Percentiles rank a stretch among this genome's conserved stretches.
These are phyloP conservation scores for Steinernema hermaphroditum DNA, from an alignment of 2,888 invertebrate species.

Conservation along the genomic window DNA sequence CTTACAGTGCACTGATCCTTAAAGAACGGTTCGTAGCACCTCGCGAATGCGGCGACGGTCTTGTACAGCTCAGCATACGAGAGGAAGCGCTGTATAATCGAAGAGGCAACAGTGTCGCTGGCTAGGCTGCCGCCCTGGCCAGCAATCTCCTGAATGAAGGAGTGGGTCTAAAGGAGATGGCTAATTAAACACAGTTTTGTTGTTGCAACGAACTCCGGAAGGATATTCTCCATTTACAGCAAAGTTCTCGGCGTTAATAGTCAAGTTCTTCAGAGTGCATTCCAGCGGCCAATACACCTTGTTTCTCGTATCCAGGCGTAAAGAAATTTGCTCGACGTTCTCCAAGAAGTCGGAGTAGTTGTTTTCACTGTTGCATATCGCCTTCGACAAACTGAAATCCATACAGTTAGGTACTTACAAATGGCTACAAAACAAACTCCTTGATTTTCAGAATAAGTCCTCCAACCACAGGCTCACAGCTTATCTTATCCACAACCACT, in stretches of 20 bases:
- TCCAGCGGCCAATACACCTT: slow-evolving; percentile 30
- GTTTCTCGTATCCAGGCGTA: slow-evolving; percentile 25
- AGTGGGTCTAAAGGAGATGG: not conserved
- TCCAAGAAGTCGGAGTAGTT: not conserved
- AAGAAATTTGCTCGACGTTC: not conserved
- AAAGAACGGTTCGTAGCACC: slow-evolving; percentile 49
- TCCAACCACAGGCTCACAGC: slow-evolving; percentile 52
- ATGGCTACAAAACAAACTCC: slow-evolving; percentile 41
- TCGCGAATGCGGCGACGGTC: slow-evolving; percentile 53
- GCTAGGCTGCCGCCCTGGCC: not conserved
- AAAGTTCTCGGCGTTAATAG: not conserved
- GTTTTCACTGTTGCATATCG: slow-evolving; percentile 33
- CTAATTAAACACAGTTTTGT: no score
- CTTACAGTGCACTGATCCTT: slow-evolving; percentile 51
- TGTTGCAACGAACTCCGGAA: slow-evolving; percentile 3
- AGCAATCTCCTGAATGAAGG: not conserved
- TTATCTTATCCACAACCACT: slow-evolving; percentile 42
- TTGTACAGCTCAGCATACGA: slow-evolving; percentile 56
- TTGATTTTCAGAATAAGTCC: slow-evolving; percentile 51
- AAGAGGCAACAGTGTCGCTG: slow-evolving; percentile 31
- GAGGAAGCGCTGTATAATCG: slow-evolving; percentile 44
- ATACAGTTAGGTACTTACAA: not conserved
- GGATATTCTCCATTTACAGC: not conserved
- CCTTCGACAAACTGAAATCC: slow-evolving; percentile 36
- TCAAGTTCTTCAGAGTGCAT: slow-evolving; percentile 6